Percentiles rank a stretch among this genome's conserved stretches.
Conservation (phyloP, 1,140 invertebrate genomes). For the Ctenoplectra terminalis region DNA sequence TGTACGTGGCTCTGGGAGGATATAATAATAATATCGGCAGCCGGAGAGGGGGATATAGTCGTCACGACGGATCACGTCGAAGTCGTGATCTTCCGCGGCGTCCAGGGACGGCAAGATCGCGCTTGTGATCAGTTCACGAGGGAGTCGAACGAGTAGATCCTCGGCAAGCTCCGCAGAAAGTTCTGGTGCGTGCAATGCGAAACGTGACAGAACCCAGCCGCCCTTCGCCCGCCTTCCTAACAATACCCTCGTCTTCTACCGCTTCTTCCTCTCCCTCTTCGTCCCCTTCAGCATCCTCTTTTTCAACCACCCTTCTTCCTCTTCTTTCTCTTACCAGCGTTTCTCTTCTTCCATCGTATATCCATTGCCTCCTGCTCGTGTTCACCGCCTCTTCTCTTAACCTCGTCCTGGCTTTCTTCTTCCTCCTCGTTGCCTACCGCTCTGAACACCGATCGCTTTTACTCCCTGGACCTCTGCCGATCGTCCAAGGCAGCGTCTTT, state of each 20-base stretch:
- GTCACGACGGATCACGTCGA: constrained; percentile 76
- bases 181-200: constrained; percentile 80
- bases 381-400: constrained; percentile 36
- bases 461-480: neutral
- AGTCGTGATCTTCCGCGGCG: constrained; percentile 68
- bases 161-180: constrained; percentile 68
- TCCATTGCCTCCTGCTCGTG: neutral
- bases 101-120: constrained; percentile 71
- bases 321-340: constrained; percentile 17
- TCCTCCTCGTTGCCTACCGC: constrained; percentile 44
- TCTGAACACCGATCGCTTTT: constrained; percentile 60
- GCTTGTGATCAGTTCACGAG: constrained; percentile 74
- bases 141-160: constrained; percentile 63
- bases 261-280: constrained; percentile 48
- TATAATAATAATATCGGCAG: constrained; percentile 70
- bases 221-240: constrained; percentile 74
- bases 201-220: constrained; percentile 77
- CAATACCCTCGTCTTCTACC: constrained; percentile 70
- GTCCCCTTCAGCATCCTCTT: constrained; percentile 35
- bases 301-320: constrained; percentile 9
- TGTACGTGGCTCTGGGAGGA: constrained; percentile 64
- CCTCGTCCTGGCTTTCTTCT: constrained; percentile 27
- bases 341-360: neutral
- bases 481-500: constrained; percentile 33
- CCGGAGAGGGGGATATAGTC: constrained; percentile 66